phyloP scores from a whole-genome alignment of 2,888 invertebrate species.

The Dasysyrphus tricinctus region DNA sequence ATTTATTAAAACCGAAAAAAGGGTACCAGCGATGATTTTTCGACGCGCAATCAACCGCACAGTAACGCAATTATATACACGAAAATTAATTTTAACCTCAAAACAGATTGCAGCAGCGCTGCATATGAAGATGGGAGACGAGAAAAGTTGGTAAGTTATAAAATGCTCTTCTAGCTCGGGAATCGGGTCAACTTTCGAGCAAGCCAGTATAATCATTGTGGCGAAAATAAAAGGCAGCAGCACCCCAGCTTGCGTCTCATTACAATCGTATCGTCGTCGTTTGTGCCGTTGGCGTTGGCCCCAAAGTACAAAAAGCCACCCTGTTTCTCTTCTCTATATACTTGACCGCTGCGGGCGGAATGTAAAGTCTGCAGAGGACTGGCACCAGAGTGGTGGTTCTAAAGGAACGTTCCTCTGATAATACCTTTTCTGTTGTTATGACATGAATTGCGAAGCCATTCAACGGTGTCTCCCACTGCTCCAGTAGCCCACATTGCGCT shows the following conservation, averaged over 20 bases:
- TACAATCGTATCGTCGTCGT: conserved; percentile 37
- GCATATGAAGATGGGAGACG: conserved; percentile 18
- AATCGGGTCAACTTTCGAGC: conserved; percentile 53
- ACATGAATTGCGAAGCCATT: conserved; percentile 67
- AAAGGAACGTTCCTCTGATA: conserved; percentile 48
- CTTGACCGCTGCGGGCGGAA: conserved; percentile 69
- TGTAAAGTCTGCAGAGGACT: conserved; percentile 41
- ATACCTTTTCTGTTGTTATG: conserved; percentile 59
- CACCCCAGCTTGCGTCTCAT: conserved; percentile 47
- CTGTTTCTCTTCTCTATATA: conserved; percentile 38
- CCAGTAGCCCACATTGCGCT: conserved; percentile 49
- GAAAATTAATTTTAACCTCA: conserved; percentile 62
- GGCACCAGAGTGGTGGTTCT: not conserved
- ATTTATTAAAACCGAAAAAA: conserved; percentile 35
- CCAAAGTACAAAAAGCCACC: conserved; percentile 47
- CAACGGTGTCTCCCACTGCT: conserved; percentile 55
- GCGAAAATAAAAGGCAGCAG: conserved; percentile 47
- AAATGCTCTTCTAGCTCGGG: conserved; percentile 14
- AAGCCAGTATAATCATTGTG: conserved; percentile 48
- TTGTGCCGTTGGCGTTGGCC: conserved; percentile 28
- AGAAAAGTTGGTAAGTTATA: not conserved
- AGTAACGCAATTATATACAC: conserved; percentile 46
- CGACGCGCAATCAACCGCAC: conserved; percentile 26
- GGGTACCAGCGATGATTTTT: conserved; percentile 31
- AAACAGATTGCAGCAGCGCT: conserved; percentile 29